Evolutionary conservation across 2,888 invertebrate genomes (phyloP), one percentile per base, ranked within the genome.

Genomic region (Phalangium opilio): DNA sequence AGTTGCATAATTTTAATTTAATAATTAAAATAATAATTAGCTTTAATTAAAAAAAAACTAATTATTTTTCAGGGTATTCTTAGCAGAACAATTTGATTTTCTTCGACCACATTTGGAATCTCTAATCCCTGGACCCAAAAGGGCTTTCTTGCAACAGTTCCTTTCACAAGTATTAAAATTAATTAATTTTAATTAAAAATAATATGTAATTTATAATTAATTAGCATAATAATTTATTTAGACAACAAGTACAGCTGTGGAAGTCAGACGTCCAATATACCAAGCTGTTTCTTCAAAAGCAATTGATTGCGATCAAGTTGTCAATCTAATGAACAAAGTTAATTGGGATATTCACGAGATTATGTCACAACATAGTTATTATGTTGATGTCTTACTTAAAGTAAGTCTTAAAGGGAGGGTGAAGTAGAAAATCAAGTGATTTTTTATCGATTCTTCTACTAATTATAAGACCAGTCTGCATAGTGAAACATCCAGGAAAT

Each of bases 331-430:
- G 82, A 58, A 62, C 3, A 81, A 81, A 67, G 89, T 93, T 1
- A 83, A 84, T 65, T 98, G 95, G 95, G 86, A 71, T 57, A 65
- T 72, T 27, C 66, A 64, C 51, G 89, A 86, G 60, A 87, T 98
- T 0, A 87, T 86, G 69, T 87, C 85, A 1, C 85, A 93, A 60
- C 93, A 98, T 63, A 93, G 86, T 62, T 69, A 75, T 2, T 98
- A 98, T 63, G 68, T 75, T n/a, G 73, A 73, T 54, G 60, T 49
- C 50, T 68, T 54, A 15, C 48, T 57, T 11, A 41, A 50, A 21
- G 53, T 51, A 41, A 11, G 32, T 32, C 42, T 47, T 33, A 14
- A 33, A 14, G 27, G n/a, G n/a, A n/a, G n/a, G n/a, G n/a, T n/a
- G n/a, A n/a, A n/a, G n/a, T n/a, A n/a, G n/a, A n/a, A n/a, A n/a